Evolutionary conservation across 2,113 vertebrate genomes (phyloP), one percentile per base, ranked within the genome.

Genomic region (Ia io): DNA sequence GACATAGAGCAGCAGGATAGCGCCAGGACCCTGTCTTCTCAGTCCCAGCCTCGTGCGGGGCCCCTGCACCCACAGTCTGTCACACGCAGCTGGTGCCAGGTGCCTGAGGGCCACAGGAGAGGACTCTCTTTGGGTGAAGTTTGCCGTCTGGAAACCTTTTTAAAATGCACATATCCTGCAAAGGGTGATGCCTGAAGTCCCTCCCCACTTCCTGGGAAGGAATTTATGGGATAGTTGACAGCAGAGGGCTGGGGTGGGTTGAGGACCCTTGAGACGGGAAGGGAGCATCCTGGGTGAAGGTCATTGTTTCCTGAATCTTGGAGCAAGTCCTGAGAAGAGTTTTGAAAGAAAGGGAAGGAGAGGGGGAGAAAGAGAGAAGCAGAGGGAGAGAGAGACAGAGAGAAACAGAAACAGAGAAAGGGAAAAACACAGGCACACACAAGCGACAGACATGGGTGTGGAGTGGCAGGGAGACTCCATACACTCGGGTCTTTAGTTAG

Each of bases 381-480:
- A 42, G 53, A 51, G 2, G n/a, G 32, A 35, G 28, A 74, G n/a
- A 84, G 30, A 40, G 8, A 59, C 9, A 67, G 61, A 16, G 7
- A 5, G 0, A 0, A 0, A 0, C 18, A 20, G 63, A 18, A 0
- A 63, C 1, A 1, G 63, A 28, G 11, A 76, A 30, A 17, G 76
- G 56, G 51, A 14, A 3, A 70, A 2, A 51, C 30, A 59, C 1
- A 56, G 25, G 77, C 7, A 28, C 32, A 44, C 14, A 32, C 40
- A 30, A 25, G 47, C 0, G 1, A 47, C 6, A 30, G 70, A 32
- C 56, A 35, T 9, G 35, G 56, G 20, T 40, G 56, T 25, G n/a
- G 47, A 2, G 0, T 0, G 0, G 0, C 0, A 32, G 42, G 84
- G 22, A 44, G 67, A 6, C 8, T 53, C 49, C 49, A 49, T 16